Evolutionary conservation across 2,888 invertebrate genomes (phyloP).

Genomic region (Meliscaeva auricollis): DNA sequence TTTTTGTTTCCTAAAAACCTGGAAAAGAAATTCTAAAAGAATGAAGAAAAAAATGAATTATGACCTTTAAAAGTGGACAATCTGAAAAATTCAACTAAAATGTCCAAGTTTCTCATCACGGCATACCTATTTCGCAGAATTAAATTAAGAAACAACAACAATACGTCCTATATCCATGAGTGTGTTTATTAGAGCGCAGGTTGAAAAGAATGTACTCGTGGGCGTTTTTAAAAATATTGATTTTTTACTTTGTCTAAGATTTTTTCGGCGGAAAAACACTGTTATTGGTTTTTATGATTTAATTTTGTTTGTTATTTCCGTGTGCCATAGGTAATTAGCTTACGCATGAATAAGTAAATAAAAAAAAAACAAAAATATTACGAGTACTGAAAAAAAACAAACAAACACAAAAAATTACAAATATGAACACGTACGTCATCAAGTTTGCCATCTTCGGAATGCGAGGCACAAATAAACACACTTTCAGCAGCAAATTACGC

Average conservation of each 20-base stretch:
- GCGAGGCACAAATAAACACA: conserved; percentile 65
- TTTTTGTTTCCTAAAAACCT: conserved; percentile 53
- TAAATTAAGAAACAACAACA: conserved; percentile 34
- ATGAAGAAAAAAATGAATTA: conserved; percentile 56
- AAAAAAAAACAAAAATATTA: conserved; percentile 33
- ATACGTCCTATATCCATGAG: neutral
- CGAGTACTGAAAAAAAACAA: neutral
- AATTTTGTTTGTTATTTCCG: conserved; percentile 56
- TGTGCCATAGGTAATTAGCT: conserved; percentile 56
- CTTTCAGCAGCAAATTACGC: conserved; percentile 60
- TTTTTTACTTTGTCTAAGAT: conserved; percentile 51
- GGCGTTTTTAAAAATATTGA: conserved; percentile 47
- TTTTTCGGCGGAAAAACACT: neutral
- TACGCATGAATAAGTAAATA: conserved; percentile 45
- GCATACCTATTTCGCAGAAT: conserved; percentile 20
- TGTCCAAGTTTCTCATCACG: neutral
- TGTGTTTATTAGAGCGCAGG: conserved; percentile 37
- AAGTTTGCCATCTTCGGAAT: conserved; percentile 68
- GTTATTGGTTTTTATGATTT: conserved; percentile 47
- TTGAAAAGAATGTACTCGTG: conserved; percentile 3
- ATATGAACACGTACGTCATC: conserved; percentile 65
- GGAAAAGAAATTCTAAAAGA: neutral
- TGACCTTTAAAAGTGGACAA: conserved; percentile 27
- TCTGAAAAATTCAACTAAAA: neutral
- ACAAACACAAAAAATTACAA: conserved; percentile 37